Evolutionary conservation across 2,888 invertebrate genomes (phyloP).

Genomic region (Stenurella melanura): DNA sequence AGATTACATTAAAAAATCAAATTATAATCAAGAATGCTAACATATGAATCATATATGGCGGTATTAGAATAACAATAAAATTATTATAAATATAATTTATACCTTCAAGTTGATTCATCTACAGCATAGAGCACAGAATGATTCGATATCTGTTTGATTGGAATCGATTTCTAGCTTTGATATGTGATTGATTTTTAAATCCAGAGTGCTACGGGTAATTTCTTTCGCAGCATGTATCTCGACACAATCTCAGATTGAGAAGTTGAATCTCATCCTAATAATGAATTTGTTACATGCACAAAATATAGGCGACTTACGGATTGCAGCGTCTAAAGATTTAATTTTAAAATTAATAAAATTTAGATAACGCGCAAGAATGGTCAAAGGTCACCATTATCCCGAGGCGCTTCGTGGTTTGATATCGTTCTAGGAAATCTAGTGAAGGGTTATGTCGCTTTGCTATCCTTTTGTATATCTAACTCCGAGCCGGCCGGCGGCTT

Average conservation of each 20-base stretch:
- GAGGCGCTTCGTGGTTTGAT: slow-evolving; percentile 53
- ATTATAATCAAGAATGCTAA: slow-evolving; percentile 14
- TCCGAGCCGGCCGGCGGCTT: slow-evolving; percentile 46
- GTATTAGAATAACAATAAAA: slow-evolving; percentile 35
- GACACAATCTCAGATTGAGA: slow-evolving; percentile 52
- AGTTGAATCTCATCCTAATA: slow-evolving; percentile 56
- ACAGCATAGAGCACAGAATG: slow-evolving; percentile 28
- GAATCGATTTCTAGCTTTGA: slow-evolving; percentile 55
- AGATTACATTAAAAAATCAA: slow-evolving; percentile 22
- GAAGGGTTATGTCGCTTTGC: slow-evolving; percentile 56
- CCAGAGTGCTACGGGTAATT: slow-evolving; percentile 62
- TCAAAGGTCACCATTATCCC: slow-evolving; percentile 36
- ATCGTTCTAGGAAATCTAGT: slow-evolving; percentile 58
- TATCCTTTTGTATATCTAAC: slow-evolving; percentile 57
- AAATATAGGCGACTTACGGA: slow-evolving; percentile 48
- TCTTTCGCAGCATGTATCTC: slow-evolving; percentile 64
- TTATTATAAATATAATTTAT: slow-evolving; percentile 38
- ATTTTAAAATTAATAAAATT: slow-evolving; percentile 57
- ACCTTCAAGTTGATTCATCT: slow-evolving; percentile 21
- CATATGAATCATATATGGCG: slow-evolving; percentile 35
- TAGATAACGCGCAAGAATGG: slow-evolving; percentile 28
- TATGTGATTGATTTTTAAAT: slow-evolving; percentile 65
- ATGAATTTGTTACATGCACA: slow-evolving; percentile 53
- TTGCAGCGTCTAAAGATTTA: slow-evolving; percentile 54
- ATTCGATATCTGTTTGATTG: slow-evolving; percentile 51